Base-by-base conservation (phyloP, 2,113 vertebrate genomes). In the Ctenomys sociabilis region DNA sequence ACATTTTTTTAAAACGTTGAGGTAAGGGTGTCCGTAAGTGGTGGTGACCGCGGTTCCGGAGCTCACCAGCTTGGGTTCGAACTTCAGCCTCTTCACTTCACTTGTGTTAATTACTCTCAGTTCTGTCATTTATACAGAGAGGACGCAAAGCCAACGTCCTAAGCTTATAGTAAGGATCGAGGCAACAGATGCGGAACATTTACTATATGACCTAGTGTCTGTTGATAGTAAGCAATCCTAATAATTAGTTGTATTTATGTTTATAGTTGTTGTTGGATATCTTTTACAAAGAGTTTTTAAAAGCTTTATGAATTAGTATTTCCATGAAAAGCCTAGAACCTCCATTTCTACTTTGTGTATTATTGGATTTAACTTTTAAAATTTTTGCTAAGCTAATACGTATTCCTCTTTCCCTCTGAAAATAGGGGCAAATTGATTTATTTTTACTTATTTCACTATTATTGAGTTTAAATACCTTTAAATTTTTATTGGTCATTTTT, bases 101-200 rank as follows among this genome's bases (percentile, higher is more conserved):
- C 84, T 17, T n/a, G 24, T 63, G 21, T 61, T 75, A 49, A 80
- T 80, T 84, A 43, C 35, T 59, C 40, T 94, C 11, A n/a, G 32
- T 86, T 95, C 92, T 86, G 12, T 82, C n/a, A 81, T 66, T 66
- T 84, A 63, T 64, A 19, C 88, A 91, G 91, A 93, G 61, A 24
- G 9, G 40, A 81, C 85, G 77, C 35, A 83, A 81, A 87, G 68
- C 32, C 5, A 75, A 28, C 30, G 61, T 26, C 37, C 11, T 81
- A 68, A 30, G n/a, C 88, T 61, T 90, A 70, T 59, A 63, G 26
- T 90, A 75, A 86, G 30, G 35, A 66, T 24, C 10, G 59, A 89
- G 64, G 32, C 13, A 63, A 43, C 78, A 30, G n/a, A 3, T 63
- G 4, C 35, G 86, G 22, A 64, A 49, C 4, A 30, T 43, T 68